Evolutionary conservation across 2,888 invertebrate species (phyloP).

Genomic region (Caenorhabditis doughertyi): DNA sequence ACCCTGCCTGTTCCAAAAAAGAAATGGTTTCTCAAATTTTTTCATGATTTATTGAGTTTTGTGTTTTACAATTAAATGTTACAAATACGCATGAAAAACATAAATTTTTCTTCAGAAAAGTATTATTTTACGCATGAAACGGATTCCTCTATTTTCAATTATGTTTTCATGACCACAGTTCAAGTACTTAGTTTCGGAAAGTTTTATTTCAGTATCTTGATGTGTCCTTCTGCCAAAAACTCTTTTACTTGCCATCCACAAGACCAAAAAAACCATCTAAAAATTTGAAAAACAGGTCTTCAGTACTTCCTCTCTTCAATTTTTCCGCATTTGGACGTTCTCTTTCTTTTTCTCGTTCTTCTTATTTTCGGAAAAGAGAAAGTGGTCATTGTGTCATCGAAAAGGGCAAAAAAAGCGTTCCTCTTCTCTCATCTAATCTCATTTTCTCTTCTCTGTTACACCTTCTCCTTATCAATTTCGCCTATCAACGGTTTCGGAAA

Average conservation of each 20-base stretch:
- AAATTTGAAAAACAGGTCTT: constrained; percentile 32
- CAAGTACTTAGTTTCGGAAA: constrained; percentile 7
- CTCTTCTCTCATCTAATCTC: constrained; percentile 14
- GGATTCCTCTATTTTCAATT: constrained; percentile 7
- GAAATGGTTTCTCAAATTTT: no score
- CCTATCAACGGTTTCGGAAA: constrained; percentile 44
- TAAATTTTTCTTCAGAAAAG: background rate
- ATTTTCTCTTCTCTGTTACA: constrained; percentile 7
- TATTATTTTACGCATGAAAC: background rate
- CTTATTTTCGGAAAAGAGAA: constrained; percentile 26
- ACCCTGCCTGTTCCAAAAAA: no score
- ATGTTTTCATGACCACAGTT: constrained; percentile 1
- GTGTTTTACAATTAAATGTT: no score
- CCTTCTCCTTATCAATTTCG: constrained; percentile 34
- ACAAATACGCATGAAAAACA: no score
- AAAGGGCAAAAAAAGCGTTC: constrained; percentile 56
- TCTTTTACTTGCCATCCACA: background rate
- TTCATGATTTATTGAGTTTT: no score
- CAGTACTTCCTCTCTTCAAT: constrained; percentile 3
- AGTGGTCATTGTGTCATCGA: constrained; percentile 52
- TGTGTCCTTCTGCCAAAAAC: constrained; percentile 31
- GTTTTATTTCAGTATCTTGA: constrained; percentile 1
- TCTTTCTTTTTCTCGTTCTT: constrained; percentile 8
- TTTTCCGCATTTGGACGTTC: constrained; percentile 12
- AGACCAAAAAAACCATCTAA: constrained; percentile 25